phyloP scores from a whole-genome alignment of 2,888 invertebrate genomes.

The Pristionchus arcanus region DNA sequence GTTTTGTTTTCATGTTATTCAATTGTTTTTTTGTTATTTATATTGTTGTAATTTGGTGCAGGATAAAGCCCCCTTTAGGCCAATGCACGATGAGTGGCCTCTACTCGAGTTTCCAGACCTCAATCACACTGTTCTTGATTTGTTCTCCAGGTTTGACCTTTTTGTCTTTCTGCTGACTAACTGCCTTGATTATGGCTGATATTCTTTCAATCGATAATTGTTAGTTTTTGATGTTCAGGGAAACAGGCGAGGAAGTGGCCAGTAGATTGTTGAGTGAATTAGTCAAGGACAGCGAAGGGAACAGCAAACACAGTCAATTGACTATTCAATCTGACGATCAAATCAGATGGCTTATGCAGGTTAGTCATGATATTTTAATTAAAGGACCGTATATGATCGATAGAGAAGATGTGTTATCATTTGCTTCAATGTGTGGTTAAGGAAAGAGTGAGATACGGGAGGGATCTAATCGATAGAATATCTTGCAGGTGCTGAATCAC shows the following conservation, averaged over 20 bases:
- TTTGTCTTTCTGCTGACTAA: constrained; percentile 15
- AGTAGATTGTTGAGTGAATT: constrained; percentile 63
- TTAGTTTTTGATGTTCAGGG: constrained; percentile 56
- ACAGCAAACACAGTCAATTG: background rate
- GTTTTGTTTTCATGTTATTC: background rate
- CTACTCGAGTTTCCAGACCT: constrained; percentile 74
- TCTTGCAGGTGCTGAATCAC: constrained; percentile 72
- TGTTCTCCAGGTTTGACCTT: constrained; percentile 71
- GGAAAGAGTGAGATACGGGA: constrained; percentile 27
- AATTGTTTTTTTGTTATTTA: background rate
- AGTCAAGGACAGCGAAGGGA: constrained; percentile 62
- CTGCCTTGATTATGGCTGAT: constrained; percentile 28
- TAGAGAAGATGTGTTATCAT: constrained; percentile 20
- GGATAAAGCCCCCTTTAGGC: background rate
- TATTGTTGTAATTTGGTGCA: background rate
- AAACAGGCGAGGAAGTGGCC: constrained; percentile 64
- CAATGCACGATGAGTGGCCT: constrained; percentile 76
- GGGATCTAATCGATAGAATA: background rate
- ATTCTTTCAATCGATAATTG: constrained; percentile 13
- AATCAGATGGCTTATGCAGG: constrained; percentile 78
- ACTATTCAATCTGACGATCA: constrained; percentile 70
- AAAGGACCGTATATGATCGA: constrained; percentile 9
- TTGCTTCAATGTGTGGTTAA: constrained; percentile 55
- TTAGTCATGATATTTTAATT: background rate
- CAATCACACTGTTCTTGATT: constrained; percentile 72